These are phyloP conservation scores for Phyllopteryx taeniolatus DNA, from an alignment of 2,113 vertebrate genomes.

Conservation along the genomic window DNA sequence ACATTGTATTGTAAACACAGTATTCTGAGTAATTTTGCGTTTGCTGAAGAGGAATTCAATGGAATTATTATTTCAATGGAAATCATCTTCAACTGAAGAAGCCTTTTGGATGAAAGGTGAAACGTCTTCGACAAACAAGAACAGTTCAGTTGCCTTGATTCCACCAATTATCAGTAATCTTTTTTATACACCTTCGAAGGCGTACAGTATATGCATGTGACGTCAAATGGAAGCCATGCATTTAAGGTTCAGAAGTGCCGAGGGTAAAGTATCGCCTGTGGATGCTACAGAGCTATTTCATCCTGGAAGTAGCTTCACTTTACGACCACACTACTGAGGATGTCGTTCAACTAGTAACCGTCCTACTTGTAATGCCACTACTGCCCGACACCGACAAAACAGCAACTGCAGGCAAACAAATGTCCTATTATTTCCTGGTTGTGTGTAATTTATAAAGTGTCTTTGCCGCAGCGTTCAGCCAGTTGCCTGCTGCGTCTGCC, in stretches of 20 bases:
- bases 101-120: too few species aligned
- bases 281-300: background rate
- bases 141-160: too few species aligned
- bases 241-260: background rate
- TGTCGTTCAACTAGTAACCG: background rate
- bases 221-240: background rate
- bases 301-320: too few species aligned
- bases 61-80: too few species aligned
- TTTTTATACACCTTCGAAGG: too few species aligned
- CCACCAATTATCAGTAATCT: too few species aligned
- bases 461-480: background rate
- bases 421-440: background rate
- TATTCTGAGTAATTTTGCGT: too few species aligned
- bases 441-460: background rate
- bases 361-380: background rate
- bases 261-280: background rate
- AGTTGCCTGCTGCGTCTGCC: background rate
- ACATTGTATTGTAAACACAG: too few species aligned
- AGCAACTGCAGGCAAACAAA: background rate
- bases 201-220: too few species aligned
- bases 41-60: too few species aligned
- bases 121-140: too few species aligned
- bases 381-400: background rate
- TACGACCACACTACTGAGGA: background rate
- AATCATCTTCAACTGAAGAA: too few species aligned